A percentile compares a stretch with the other conserved stretches of the same genome.
These are phyloP conservation scores for Drosophila quinaria DNA, from an alignment of 2,888 invertebrate genomes.

Conservation along the genomic window DNA sequence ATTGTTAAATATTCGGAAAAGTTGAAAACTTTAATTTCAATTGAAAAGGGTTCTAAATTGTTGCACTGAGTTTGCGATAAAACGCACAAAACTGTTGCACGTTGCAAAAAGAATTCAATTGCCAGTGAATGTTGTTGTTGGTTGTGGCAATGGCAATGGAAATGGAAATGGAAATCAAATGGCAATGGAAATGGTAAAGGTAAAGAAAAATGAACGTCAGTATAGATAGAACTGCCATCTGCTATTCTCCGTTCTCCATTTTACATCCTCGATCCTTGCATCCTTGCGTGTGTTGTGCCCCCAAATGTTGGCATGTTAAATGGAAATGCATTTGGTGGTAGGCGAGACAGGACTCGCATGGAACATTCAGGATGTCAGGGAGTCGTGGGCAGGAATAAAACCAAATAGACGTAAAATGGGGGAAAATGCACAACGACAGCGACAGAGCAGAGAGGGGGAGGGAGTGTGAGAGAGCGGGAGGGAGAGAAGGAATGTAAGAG, in stretches of 20 bases:
- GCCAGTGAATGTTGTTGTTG: conserved; percentile 33
- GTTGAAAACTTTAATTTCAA: conserved; percentile 16
- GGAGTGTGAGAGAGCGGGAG: not conserved
- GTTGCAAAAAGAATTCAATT: conserved; percentile 62
- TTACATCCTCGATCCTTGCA: conserved; percentile 4
- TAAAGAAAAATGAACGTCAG: conserved; percentile 19
- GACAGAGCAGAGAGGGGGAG: not conserved
- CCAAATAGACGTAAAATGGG: conserved; percentile 78
- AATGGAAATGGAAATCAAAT: conserved; percentile 29
- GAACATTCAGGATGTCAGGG: conserved; percentile 52
- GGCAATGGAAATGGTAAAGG: conserved; percentile 27
- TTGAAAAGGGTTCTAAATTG: conserved; percentile 24
- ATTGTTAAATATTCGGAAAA: not conserved
- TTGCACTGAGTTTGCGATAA: conserved; percentile 17
- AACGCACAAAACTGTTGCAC: conserved; percentile 62
- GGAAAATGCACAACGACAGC: conserved; percentile 65
- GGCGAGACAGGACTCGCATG: conserved; percentile 43
- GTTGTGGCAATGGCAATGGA: conserved; percentile 27
- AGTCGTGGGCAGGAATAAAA: conserved; percentile 66
- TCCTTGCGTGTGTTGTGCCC: conserved; percentile 19
- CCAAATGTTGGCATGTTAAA: conserved; percentile 65
- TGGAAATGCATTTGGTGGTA: conserved; percentile 71
- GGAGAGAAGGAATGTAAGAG: too few species aligned
- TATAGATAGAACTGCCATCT: conserved; percentile 23
- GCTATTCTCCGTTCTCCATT: conserved; percentile 14